Base-by-base conservation (phyloP, 2,113 vertebrate species). In the Antigone vipio region DNA sequence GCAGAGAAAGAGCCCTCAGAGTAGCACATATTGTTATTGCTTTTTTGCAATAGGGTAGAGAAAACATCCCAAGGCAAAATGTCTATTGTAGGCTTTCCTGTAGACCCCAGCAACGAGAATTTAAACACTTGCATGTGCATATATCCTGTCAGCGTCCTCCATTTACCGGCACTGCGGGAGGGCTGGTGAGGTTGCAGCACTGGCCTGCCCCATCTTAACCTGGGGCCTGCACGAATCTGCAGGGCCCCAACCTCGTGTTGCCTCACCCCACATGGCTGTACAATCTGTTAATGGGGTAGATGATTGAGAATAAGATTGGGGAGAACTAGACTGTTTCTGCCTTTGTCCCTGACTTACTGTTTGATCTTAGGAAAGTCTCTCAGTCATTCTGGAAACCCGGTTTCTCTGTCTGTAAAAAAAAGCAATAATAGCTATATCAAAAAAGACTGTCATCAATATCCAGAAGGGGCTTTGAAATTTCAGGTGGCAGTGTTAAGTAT, bases 11-110 rank as follows among this genome's bases (percentile, higher is more conserved):
- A 93, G 60, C 82, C 88, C 77, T 86, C 64, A 47, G 64, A 93
- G 64, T 68, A 96, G 93, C 83, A 63, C 42, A 13, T 80, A 76
- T 92, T 95, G 93, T 93, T 93, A 88, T 91, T 89, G 89, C 49
- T 40, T 88, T 95, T 89, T 79, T 94, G 45, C 68, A 66, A 32
- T 7, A 42, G 44, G 85, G 68, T 44, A 88, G 66, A 83, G 83
- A 92, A 96, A 95, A 94, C 85, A 95, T 89, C 92, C 92, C 52
- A 91, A 85, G 93, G 96, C 79, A 1, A 94, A 91, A 84, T 63
- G 59, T 91, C 75, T 77, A 44, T 78, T 26, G 50, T 73, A 69
- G 92, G 93, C 85, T 95, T 96, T 94, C 27, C 69, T 72, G 77
- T 63, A 91, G 93, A 49, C 68, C 64, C 49, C 72, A 83, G 4